Evolutionary conservation across 2,797 vertebrate genomes (phyloP).

Genomic region (Phrynocephalus guinanensis): DNA sequence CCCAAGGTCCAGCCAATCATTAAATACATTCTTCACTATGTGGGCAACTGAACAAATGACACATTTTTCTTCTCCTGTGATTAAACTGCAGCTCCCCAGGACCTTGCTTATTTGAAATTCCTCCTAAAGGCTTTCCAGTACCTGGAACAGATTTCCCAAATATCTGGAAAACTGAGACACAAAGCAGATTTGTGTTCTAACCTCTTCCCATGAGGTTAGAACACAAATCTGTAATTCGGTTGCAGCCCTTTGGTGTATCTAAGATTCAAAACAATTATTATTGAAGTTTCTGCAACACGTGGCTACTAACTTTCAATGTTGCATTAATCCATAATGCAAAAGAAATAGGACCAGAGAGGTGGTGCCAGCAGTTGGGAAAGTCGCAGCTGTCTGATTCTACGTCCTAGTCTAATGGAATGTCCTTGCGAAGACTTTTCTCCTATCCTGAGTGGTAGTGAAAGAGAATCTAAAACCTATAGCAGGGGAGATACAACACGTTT

Average conservation of each 20-base stretch:
- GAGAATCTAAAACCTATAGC: no score
- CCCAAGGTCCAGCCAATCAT: no score
- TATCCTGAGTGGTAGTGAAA: no score
- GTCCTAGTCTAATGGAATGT: not conserved
- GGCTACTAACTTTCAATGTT: not conserved
- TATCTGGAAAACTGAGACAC: not conserved
- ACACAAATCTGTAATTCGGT: not conserved
- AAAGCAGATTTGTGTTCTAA: not conserved
- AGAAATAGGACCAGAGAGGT: not conserved
- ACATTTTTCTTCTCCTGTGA: not conserved
- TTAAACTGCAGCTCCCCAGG: not conserved
- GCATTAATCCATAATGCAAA: not conserved
- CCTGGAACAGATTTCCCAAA: no score
- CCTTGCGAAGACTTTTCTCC: no score
- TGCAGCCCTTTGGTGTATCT: not conserved
- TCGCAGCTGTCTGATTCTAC: not conserved
- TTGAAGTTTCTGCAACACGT: not conserved
- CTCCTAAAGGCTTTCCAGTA: not conserved
- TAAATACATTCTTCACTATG: no score
- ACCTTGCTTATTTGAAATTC: conserved; percentile 1
- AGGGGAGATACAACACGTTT: no score
- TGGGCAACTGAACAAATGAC: not conserved
- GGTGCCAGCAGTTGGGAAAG: not conserved
- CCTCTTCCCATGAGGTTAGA: not conserved
- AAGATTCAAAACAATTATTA: not conserved